Evolutionary conservation across 2,888 invertebrate genomes (phyloP).

Genomic region (Philhelius pedissequus): DNA sequence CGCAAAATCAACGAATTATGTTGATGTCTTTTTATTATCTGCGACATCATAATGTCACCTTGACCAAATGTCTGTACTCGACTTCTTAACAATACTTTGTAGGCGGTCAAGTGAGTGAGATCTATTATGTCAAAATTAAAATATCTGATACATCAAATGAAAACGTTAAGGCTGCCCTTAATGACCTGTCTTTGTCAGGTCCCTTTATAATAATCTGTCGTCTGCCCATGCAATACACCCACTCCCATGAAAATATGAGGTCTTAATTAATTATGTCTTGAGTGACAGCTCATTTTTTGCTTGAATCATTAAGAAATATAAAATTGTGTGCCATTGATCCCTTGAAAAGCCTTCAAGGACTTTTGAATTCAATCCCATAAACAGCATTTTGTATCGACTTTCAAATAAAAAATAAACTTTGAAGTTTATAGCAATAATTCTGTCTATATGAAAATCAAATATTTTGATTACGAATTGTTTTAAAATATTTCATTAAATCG

Average conservation of each 20-base stretch:
- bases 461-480: background rate
- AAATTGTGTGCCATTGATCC: background rate
- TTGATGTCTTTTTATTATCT: background rate
- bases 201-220: background rate
- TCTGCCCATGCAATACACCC: background rate
- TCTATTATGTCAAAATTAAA: background rate
- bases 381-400: background rate
- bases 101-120: background rate
- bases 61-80: background rate
- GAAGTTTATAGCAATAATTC: background rate
- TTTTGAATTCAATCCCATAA: background rate
- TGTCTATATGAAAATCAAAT: background rate
- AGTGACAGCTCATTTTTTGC: slow-evolving; percentile 4
- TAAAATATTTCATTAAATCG: background rate
- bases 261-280: slow-evolving; percentile 10
- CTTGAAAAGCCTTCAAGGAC: background rate
- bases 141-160: background rate
- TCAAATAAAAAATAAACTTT: background rate
- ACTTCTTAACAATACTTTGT: background rate
- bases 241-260: background rate
- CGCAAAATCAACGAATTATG: background rate
- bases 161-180: background rate
- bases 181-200: slow-evolving; percentile 7
- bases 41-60: background rate
- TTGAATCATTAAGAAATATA: no score